Conservation (phyloP, 2,113 vertebrate species). For the Mirza zaza region DNA sequence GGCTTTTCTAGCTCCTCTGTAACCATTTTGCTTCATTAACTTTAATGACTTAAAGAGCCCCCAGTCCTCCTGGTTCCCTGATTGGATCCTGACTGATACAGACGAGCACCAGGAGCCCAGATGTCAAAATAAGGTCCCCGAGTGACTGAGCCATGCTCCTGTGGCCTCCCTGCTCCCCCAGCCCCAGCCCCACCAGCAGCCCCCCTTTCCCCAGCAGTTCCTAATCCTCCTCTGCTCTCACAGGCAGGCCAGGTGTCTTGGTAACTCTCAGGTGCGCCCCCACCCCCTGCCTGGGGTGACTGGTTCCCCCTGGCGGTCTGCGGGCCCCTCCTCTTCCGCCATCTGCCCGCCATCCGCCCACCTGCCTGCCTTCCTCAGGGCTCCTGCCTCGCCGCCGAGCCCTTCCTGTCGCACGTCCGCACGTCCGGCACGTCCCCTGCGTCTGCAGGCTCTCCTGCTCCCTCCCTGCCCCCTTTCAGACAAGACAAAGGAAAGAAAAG, state of each 20-base stretch:
- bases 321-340: background rate
- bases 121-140: background rate
- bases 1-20: background rate
- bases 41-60: background rate
- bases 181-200: background rate
- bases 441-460: conserved; percentile 57
- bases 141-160: background rate
- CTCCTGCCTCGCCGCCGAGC: background rate
- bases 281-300: background rate
- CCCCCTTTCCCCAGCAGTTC: background rate
- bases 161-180: background rate
- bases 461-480: conserved; percentile 69
- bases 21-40: background rate
- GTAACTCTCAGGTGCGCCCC: conserved; percentile 57
- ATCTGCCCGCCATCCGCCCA: conserved; percentile 47
- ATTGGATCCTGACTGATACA: background rate
- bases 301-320: conserved; percentile 41
- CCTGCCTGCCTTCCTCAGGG: conserved; percentile 61
- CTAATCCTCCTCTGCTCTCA: background rate
- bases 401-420: conserved; percentile 76
- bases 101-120: background rate
- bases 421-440: conserved; percentile 75
- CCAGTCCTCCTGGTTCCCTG: background rate
- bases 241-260: conserved; percentile 46
- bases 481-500: conserved; percentile 75